phyloP scores from a whole-genome alignment of 2,888 invertebrate genomes.

The Conomelus anceps region DNA sequence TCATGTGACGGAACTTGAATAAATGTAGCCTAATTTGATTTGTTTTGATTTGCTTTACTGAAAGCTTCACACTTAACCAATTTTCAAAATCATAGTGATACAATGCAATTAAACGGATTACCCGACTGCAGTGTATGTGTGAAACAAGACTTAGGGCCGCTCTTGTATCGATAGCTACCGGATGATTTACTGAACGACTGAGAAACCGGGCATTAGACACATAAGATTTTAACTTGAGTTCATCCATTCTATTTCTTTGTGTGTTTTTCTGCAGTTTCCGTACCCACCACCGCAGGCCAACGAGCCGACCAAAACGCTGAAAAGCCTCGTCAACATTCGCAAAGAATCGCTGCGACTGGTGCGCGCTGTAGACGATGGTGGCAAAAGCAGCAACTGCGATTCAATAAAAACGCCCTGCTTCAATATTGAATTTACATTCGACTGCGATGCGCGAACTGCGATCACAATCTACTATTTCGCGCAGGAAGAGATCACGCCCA shows the following conservation, averaged over 20 bases:
- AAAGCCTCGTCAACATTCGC: slow-evolving; percentile 91
- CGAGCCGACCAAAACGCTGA: slow-evolving; percentile 94
- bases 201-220: too few relatives aligned
- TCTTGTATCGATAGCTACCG: too few relatives aligned
- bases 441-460: slow-evolving; percentile 88
- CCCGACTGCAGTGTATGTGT: too few relatives aligned
- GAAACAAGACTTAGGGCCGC: too few relatives aligned
- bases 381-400: slow-evolving; percentile 33
- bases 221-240: too few relatives aligned
- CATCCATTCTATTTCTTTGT: background rate
- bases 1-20: too few relatives aligned
- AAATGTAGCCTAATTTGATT: too few relatives aligned
- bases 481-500: slow-evolving; percentile 81
- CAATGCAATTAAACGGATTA: too few relatives aligned
- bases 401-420: slow-evolving; percentile 48
- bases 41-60: too few relatives aligned
- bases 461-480: slow-evolving; percentile 95
- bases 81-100: too few relatives aligned
- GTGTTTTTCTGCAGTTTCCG: slow-evolving; percentile 66
- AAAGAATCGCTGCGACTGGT: slow-evolving; percentile 94
- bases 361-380: slow-evolving; percentile 57
- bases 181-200: too few relatives aligned
- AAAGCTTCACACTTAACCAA: too few relatives aligned
- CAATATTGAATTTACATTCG: slow-evolving; percentile 96
- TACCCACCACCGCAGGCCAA: slow-evolving; percentile 94